A percentile compares a stretch with the other conserved stretches of the same genome.
Evolutionary conservation across 2,113 vertebrate species (phyloP).

Genomic region (Lagopus leucura): DNA sequence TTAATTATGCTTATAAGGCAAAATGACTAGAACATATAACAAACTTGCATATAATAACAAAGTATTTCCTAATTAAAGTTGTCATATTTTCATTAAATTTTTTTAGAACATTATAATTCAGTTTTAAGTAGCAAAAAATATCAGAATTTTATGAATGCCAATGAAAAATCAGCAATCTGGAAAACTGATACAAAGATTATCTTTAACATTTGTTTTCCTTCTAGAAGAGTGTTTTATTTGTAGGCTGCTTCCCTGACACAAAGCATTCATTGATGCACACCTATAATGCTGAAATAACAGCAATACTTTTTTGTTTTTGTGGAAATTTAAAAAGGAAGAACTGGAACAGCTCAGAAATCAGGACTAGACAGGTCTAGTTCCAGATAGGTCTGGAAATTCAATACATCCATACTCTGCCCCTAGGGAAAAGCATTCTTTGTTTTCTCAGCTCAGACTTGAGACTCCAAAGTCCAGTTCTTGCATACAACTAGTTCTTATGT

Average conservation of each 20-base stretch:
- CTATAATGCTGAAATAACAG: background rate
- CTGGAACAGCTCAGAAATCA: background rate
- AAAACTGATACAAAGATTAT: background rate
- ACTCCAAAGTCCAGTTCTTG: background rate
- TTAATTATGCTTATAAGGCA: background rate
- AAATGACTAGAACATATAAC: background rate
- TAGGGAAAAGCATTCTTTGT: background rate
- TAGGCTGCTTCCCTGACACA: background rate
- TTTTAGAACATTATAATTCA: background rate
- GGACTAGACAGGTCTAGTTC: background rate
- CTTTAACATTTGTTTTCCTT: background rate
- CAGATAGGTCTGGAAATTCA: background rate
- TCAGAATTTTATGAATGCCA: background rate
- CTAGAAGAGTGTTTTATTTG: background rate
- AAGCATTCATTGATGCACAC: background rate
- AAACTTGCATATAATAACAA: background rate
- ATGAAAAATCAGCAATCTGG: constrained; percentile 4
- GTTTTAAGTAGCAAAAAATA: background rate
- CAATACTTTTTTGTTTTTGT: background rate
- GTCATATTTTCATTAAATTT: constrained; percentile 3
- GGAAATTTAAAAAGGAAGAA: constrained; percentile 9
- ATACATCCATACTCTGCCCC: too few species aligned
- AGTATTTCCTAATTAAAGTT: background rate
- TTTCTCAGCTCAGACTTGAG: background rate
- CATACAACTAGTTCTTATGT: background rate